Conservation (phyloP, 1,140 invertebrate genomes). For the Lepidurus couesii region DNA sequence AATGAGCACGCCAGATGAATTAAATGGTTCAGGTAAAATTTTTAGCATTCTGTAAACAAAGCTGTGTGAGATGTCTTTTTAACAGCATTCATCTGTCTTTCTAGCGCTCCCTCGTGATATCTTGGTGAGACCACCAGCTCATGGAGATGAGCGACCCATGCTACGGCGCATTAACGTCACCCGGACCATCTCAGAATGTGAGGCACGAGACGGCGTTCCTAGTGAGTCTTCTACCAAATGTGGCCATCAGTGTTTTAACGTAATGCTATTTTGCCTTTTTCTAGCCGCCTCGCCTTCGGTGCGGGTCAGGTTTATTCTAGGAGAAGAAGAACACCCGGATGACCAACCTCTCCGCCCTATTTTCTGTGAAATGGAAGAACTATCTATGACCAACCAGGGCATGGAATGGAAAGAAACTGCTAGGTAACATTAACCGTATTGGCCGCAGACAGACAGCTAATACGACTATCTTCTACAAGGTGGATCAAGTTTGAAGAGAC, state of each 20-base stretch:
- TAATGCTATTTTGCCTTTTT: neutral
- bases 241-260: neutral
- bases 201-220: neutral
- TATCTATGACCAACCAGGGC: slow-evolving; percentile 77
- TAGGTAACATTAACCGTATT: slow-evolving; percentile 51
- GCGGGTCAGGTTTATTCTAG: slow-evolving; percentile 90
- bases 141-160: neutral
- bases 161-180: neutral
- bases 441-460: neutral
- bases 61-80: neutral
- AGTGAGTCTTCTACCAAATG: neutral
- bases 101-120: neutral
- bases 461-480: slow-evolving; percentile 45
- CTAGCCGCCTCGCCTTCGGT: slow-evolving; percentile 60
- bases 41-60: neutral
- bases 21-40: neutral
- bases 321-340: slow-evolving; percentile 71
- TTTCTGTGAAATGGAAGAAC: slow-evolving; percentile 94
- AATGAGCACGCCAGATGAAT: neutral
- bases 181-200: neutral
- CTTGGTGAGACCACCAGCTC: neutral
- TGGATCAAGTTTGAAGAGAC: slow-evolving; percentile 96
- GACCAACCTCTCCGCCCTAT: slow-evolving; percentile 56
- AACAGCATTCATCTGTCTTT: neutral
- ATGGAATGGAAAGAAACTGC: slow-evolving; percentile 97